Evolutionary conservation across 2,888 invertebrate species (phyloP).

Genomic region (Lapara coniferarum): DNA sequence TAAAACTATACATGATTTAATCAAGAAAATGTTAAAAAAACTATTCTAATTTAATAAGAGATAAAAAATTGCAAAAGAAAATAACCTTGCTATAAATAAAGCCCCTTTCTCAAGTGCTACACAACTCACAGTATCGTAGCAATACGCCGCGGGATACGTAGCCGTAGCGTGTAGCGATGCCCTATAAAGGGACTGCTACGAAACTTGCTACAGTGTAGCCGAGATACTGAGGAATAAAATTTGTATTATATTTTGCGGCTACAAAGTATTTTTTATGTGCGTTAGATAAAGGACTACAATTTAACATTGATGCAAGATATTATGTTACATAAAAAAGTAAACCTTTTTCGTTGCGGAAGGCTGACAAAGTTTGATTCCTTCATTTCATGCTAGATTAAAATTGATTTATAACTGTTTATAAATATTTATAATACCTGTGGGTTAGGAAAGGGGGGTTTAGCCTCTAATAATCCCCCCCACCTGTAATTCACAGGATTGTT

Average conservation of each 20-base stretch:
- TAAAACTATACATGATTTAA: not conserved
- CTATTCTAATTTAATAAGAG: not conserved
- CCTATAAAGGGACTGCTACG: constrained; percentile 21
- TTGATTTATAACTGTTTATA: too few relatives aligned
- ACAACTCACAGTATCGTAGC: constrained; percentile 14
- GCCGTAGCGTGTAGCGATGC: constrained; percentile 15
- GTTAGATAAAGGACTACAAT: constrained; percentile 4
- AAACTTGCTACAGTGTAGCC: constrained; percentile 11
- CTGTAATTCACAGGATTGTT: too few relatives aligned
- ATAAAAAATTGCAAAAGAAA: not conserved
- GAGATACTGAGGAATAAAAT: constrained; percentile 15
- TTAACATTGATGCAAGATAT: not conserved
- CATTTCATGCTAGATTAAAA: too few relatives aligned
- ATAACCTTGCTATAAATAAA: not conserved
- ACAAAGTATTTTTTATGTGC: constrained; percentile 4
- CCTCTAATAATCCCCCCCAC: too few relatives aligned
- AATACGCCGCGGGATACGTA: constrained; percentile 15
- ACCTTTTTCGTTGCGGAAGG: too few relatives aligned
- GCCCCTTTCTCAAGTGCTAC: not conserved
- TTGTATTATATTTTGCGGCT: constrained; percentile 7
- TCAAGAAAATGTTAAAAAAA: not conserved
- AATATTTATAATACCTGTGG: too few relatives aligned
- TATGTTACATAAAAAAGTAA: too few relatives aligned
- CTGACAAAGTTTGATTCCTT: too few relatives aligned
- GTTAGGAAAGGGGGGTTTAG: too few relatives aligned